Conservation (phyloP, 2,113 vertebrate genomes). For the Ammodytes dubius region DNA sequence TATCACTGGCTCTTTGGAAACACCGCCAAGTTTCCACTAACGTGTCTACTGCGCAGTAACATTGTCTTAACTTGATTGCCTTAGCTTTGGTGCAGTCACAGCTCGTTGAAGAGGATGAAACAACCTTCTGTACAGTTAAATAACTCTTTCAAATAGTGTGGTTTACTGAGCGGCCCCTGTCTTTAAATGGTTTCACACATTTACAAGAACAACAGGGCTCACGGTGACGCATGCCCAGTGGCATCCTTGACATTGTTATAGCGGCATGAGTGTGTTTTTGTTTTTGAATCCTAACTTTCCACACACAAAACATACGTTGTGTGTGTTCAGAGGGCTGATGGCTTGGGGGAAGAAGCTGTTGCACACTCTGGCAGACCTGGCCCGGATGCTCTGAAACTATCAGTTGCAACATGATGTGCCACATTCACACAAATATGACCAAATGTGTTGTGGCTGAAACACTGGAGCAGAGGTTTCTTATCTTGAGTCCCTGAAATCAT, state of each 20-base stretch:
- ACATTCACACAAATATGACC: background rate
- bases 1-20: background rate
- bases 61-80: background rate
- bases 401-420: background rate
- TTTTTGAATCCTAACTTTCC: background rate
- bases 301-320: too few species aligned
- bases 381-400: too few species aligned
- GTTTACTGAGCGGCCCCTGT: background rate
- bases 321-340: too few species aligned
- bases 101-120: rapidly evolving
- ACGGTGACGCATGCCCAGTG: background rate
- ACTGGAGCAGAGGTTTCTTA: background rate
- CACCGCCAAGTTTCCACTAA: background rate
- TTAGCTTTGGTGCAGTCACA: background rate
- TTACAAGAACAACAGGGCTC: background rate
- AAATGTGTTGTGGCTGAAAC: background rate
- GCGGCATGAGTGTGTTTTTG: background rate
- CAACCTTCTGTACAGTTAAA: background rate
- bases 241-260: background rate
- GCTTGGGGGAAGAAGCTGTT: too few species aligned
- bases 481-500: background rate
- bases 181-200: background rate
- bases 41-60: background rate
- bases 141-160: background rate
- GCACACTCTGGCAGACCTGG: background rate